Evolutionary conservation across 2,888 invertebrate species (phyloP), one percentile per base, ranked within the genome.

Genomic region (Exephanes ischioxanthus): DNA sequence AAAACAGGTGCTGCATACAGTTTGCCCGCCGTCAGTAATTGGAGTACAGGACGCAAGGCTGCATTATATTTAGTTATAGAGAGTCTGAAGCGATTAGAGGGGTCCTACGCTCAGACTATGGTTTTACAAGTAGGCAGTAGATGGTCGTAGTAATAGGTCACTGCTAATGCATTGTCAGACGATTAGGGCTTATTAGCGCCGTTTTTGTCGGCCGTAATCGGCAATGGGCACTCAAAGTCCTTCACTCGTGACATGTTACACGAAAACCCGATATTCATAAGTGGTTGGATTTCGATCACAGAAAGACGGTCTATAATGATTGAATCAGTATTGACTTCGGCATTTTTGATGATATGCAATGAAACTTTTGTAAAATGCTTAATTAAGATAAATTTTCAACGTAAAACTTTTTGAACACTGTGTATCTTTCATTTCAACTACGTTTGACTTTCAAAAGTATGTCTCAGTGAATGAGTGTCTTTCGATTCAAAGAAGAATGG

Each of bases 151-250:
- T 89, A 93, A 91, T 93, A 90, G 93, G 93, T 92, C 93, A 93
- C 92, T 92, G 92, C 87, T 93, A 92, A 91, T 90, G 91, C 92
- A 93, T 93, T 93, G 93, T 93, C 91, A 91, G 88, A 90, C 89
- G 91, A 93, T 93, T 93, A 90, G 88, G 89, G 88, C 88, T 91
- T 89, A 92, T 92, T 90, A 92, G 88, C 85, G 85, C 82, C 81
- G 83, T 90, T 91, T 89, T 88, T 86, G 85, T 84, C 78, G 87
- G 82, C 88, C 86, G 85, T 85, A 80, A 87, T 89, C 87, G 71
- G 30, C 71, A 63, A 66, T 75, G 16, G 45, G 26, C 58, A 71
- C 55, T 37, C 53, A 30, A 80, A 41, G 53, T 37, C 48, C 33
- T 33, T 11, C 14, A 63, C 48, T 33, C 66, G 71, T 72, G 11